Conservation (phyloP, 2,797 vertebrate genomes). For the Pseudochromis fuscus region DNA sequence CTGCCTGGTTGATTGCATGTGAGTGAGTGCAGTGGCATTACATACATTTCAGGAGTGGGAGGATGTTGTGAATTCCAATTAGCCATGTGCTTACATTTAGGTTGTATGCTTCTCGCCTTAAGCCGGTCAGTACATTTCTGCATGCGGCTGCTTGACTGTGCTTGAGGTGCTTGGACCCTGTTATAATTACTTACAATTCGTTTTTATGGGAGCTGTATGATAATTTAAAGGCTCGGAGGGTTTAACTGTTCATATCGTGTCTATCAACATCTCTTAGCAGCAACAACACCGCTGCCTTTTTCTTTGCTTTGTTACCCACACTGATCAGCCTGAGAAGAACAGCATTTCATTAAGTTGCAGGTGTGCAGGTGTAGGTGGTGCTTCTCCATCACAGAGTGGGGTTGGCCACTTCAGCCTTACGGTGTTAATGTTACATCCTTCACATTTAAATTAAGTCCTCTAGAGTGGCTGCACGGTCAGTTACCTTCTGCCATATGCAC, state of each 20-base stretch:
- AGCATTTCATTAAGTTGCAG: slow-evolving; percentile 37
- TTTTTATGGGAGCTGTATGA: slow-evolving; percentile 17
- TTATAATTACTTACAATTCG: slow-evolving; percentile 2
- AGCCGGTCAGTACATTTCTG: no score
- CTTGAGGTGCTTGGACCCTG: no score
- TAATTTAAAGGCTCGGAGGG: slow-evolving; percentile 24
- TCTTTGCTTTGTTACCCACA: neutral
- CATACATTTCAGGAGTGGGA: no score
- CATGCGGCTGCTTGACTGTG: no score
- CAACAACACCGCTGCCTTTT: neutral
- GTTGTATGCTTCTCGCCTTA: no score
- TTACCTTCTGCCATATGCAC: slow-evolving; percentile 38
- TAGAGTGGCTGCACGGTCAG: slow-evolving; percentile 39
- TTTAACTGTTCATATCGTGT: slow-evolving; percentile 17
- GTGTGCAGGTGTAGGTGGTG: slow-evolving; percentile 47
- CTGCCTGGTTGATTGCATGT: no score
- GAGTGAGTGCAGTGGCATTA: no score
- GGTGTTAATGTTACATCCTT: slow-evolving; percentile 49
- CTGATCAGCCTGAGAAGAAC: slow-evolving; percentile 12
- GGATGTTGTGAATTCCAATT: no score
- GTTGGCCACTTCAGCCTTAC: slow-evolving; percentile 37
- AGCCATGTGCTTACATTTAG: no score
- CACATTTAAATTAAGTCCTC: slow-evolving; percentile 57
- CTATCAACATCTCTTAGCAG: slow-evolving; percentile 1
- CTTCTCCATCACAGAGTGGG: slow-evolving; percentile 48